These are phyloP conservation scores for Hydropsyche betteni DNA, from an alignment of 2,888 invertebrate genomes.

Conservation along the genomic window DNA sequence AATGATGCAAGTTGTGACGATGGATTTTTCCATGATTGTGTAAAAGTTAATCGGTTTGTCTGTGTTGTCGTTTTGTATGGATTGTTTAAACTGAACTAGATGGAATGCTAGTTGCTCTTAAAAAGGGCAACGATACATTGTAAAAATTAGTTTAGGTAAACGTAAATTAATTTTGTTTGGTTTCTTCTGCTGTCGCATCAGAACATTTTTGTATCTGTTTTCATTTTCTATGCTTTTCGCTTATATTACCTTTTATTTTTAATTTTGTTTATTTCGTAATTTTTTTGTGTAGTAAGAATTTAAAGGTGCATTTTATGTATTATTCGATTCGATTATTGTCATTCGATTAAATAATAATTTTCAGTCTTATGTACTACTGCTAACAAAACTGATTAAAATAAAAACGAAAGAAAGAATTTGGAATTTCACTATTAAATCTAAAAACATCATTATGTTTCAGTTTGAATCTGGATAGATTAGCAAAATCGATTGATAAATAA, in stretches of 20 bases:
- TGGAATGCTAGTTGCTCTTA: conserved; percentile 6
- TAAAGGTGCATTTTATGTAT: conserved; percentile 32
- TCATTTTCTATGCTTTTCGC: conserved; percentile 12
- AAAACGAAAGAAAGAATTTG: not conserved
- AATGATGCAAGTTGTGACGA: not conserved
- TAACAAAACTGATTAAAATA: conserved; percentile 20
- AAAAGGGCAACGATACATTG: conserved; percentile 28
- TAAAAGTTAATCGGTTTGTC: conserved; percentile 6
- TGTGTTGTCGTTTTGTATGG: conserved; percentile 6
- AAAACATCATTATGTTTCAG: too few species aligned
- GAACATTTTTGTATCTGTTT: conserved; percentile 14
- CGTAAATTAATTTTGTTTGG: not conserved
- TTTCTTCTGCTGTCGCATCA: conserved; percentile 21
- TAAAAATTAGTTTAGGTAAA: conserved; percentile 34
- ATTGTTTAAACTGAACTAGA: not conserved
- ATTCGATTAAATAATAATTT: conserved; percentile 2
- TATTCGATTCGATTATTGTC: too few species aligned
- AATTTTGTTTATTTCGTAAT: conserved; percentile 22
- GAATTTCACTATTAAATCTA: not conserved
- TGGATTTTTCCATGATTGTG: not conserved
- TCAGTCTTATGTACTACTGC: conserved; percentile 9
- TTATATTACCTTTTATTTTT: conserved; percentile 13
- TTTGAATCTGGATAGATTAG: too few species aligned
- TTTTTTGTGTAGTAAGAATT: too few species aligned
- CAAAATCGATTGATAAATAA: too few species aligned